phyloP scores from a whole-genome alignment of 1,140 invertebrate species.

The Dufourea novaeangliae region DNA sequence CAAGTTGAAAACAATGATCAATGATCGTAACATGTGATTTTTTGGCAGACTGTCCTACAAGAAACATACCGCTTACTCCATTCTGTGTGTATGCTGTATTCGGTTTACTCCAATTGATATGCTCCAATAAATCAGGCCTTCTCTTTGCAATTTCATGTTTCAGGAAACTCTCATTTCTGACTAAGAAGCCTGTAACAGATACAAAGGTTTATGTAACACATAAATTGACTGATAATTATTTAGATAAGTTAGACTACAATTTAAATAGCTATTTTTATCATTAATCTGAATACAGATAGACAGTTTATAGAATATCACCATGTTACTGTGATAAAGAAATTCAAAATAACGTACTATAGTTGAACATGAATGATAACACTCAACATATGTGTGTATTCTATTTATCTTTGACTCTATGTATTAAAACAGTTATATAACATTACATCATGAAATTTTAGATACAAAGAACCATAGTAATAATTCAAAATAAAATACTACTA shows the following conservation, averaged over 20 bases:
- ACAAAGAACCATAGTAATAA: not conserved
- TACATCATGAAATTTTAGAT: not conserved
- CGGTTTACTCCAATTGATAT: slow-evolving; percentile 82
- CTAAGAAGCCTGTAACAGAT: slow-evolving; percentile 82
- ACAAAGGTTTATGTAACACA: slow-evolving; percentile 2
- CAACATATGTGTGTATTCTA: not conserved
- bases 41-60: not conserved
- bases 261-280: no score
- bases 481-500: not conserved
- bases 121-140: slow-evolving; percentile 80
- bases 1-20: slow-evolving; percentile 1
- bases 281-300: no score
- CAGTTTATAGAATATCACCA: no score
- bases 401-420: slow-evolving; percentile 10
- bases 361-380: not conserved
- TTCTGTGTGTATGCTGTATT: slow-evolving; percentile 82
- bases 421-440: not conserved
- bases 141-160: slow-evolving; percentile 81
- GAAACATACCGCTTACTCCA: slow-evolving; percentile 80
- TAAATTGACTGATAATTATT: not conserved
- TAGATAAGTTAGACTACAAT: no score
- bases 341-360: not conserved
- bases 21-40: not conserved
- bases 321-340: no score
- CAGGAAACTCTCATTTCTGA: slow-evolving; percentile 82